Evolutionary conservation across 2,797 vertebrate species (phyloP), one percentile per base, ranked within the genome.

Genomic region (Falco peregrinus): DNA sequence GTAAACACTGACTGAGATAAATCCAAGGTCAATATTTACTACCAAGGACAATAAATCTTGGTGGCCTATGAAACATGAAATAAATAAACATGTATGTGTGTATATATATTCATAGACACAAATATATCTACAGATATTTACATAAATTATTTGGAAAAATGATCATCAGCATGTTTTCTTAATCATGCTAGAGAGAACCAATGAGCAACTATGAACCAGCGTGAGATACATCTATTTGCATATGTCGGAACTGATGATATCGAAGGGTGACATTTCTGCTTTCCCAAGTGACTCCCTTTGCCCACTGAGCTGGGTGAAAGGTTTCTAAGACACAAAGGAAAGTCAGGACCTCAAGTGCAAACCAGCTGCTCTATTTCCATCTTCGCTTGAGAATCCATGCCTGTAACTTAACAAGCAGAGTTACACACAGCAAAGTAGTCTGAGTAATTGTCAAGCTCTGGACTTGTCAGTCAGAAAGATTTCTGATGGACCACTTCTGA

Each of bases 11-110:
- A 98, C 96, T 96, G 95, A 98, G 97, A 98, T 97, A 97, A 97
- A 97, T 95, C 94, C 96, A 94, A 98, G 97, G 97, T 97, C 97
- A 98, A 98, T 98, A 98, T 97, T 98, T 98, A 96, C 97, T 94
- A 96, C 96, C 84, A 97, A 96, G 95, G 88, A 97, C 97, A 98
- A 98, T 98, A 98, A 98, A 98, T 98, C 98, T 95, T 90, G 74
- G 90, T 67, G 79, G 87, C 93, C 89, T 82, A 78, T 47, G 95
- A 97, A 96, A 96, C 92, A 94, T 59, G 92, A 96, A 97, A 97
- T 95, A 96, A 97, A 97, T 97, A 90, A 88, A 93, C 94, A 97
- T 43, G 69, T 95, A 94, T 71, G 53, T 71, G 53, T 87, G 91
- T 93, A 95, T 64, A 94, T 61, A 91, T 80, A 94, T 89, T 96